Conservation (phyloP, 1,140 invertebrate species). For the Zaprionus taronus region DNA sequence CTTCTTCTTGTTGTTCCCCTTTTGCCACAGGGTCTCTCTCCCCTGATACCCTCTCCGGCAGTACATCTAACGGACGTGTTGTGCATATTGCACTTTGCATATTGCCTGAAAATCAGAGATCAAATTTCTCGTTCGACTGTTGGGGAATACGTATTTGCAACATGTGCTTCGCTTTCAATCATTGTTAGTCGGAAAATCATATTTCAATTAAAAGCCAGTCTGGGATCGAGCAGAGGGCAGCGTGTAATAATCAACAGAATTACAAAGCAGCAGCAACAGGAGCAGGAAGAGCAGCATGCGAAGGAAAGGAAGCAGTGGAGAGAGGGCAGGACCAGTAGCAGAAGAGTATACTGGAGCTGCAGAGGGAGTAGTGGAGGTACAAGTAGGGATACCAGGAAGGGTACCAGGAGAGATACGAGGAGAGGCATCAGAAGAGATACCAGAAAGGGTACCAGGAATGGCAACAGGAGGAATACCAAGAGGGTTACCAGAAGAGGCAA, state of each 20-base stretch:
- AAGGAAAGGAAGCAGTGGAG: too few relatives aligned
- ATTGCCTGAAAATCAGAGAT: slow-evolving; percentile 54
- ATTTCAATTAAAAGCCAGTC: slow-evolving; percentile 70
- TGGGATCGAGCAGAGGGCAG: slow-evolving; percentile 15
- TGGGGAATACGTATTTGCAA: slow-evolving; percentile 6
- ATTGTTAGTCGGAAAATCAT: slow-evolving; percentile 63
- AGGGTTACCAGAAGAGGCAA: neutral
- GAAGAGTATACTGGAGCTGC: too few relatives aligned
- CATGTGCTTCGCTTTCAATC: slow-evolving; percentile 44
- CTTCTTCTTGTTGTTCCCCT: neutral
- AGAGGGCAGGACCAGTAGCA: neutral
- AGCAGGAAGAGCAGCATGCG: neutral
- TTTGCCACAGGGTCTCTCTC: neutral
- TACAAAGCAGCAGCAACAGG: slow-evolving; percentile 7
- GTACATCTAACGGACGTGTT: slow-evolving; percentile 54
- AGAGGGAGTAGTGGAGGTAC: too few relatives aligned
- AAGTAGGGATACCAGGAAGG: too few relatives aligned
- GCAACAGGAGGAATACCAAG: neutral
- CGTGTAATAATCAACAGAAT: slow-evolving; percentile 55
- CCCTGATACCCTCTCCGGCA: neutral
- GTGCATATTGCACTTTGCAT: slow-evolving; percentile 70
- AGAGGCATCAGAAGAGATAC: neutral
- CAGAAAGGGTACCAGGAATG: neutral
- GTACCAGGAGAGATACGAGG: neutral
- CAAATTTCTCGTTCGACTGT: slow-evolving; percentile 38